These are phyloP conservation scores for Enoplosus armatus DNA, from an alignment of 2,797 vertebrate genomes.

Conservation along the genomic window DNA sequence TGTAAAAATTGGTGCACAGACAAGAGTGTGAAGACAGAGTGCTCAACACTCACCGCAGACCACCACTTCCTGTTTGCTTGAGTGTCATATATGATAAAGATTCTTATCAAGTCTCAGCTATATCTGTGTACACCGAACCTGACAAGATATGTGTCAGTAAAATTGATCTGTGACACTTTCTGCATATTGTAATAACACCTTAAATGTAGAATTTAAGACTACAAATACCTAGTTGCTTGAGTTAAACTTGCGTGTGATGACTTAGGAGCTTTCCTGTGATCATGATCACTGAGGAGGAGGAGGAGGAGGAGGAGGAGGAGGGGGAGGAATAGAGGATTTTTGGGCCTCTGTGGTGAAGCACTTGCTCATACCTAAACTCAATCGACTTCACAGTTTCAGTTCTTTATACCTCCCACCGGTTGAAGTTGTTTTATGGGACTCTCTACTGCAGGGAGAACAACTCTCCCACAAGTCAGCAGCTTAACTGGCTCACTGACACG, in stretches of 20 bases:
- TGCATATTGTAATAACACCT: constrained; percentile 14
- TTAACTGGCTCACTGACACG: constrained; percentile 34
- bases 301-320: background rate
- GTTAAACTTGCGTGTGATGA: constrained; percentile 25
- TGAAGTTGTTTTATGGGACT: constrained; percentile 60
- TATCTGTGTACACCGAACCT: constrained; percentile 6
- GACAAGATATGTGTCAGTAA: background rate
- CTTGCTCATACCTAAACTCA: constrained; percentile 41
- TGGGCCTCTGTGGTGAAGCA: constrained; percentile 10
- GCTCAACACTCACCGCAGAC: constrained; percentile 67
- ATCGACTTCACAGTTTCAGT: constrained; percentile 46
- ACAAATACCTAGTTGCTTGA: background rate
- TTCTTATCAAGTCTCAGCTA: constrained; percentile 44
- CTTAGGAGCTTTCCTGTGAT: constrained; percentile 16
- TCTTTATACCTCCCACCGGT: constrained; percentile 55
- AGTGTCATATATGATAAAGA: constrained; percentile 75
- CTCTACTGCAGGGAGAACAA: constrained; percentile 36
- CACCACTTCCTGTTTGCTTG: constrained; percentile 81
- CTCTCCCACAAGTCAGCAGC: constrained; percentile 54
- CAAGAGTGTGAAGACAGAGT: constrained; percentile 25
- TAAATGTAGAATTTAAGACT: background rate
- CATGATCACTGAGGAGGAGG: constrained; percentile 24
- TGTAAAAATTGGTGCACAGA: constrained; percentile 19
- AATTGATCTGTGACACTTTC: background rate
- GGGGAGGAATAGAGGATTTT: background rate